phyloP scores from a whole-genome alignment of 64 coral and sea anemone genomes.

The Pocillopora verrucosa region DNA sequence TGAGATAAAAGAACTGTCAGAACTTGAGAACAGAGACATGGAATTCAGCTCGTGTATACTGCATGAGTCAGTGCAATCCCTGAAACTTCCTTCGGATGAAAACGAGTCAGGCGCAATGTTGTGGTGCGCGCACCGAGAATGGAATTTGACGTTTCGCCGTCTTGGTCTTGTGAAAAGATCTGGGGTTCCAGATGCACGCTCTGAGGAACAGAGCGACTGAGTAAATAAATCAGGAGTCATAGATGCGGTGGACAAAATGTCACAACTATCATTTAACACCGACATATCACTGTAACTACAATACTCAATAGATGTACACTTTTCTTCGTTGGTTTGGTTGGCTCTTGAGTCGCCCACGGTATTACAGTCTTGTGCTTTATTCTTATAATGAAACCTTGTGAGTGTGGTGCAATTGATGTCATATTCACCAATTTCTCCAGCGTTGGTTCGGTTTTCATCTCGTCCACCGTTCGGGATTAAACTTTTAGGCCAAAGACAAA shows the following conservation, averaged over 20 bases:
- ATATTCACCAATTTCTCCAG: not conserved
- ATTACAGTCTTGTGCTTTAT: not conserved
- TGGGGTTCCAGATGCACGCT: not conserved
- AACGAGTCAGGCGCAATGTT: not conserved
- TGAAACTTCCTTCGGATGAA: not conserved
- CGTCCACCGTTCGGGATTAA: not conserved
- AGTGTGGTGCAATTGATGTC: not conserved
- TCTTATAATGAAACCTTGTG: not conserved
- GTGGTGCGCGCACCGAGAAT: not conserved
- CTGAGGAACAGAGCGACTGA: not conserved
- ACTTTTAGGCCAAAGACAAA: not conserved
- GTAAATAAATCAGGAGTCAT: conserved; percentile 7
- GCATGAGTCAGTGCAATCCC: not conserved
- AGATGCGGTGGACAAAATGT: not conserved
- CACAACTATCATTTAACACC: not conserved
- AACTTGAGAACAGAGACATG: conserved; percentile 1
- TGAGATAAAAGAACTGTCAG: not conserved
- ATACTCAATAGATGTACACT: not conserved
- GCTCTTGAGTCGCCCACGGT: not conserved
- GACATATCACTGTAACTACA: not conserved
- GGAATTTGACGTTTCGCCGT: not conserved
- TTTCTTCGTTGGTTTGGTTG: not conserved
- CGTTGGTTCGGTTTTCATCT: not conserved
- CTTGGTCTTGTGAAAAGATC: not conserved
- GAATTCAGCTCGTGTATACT: not conserved